Evolutionary conservation across 2,888 invertebrate species (phyloP), one percentile per base, ranked within the genome.

Genomic region (Rhingia rostrata): DNA sequence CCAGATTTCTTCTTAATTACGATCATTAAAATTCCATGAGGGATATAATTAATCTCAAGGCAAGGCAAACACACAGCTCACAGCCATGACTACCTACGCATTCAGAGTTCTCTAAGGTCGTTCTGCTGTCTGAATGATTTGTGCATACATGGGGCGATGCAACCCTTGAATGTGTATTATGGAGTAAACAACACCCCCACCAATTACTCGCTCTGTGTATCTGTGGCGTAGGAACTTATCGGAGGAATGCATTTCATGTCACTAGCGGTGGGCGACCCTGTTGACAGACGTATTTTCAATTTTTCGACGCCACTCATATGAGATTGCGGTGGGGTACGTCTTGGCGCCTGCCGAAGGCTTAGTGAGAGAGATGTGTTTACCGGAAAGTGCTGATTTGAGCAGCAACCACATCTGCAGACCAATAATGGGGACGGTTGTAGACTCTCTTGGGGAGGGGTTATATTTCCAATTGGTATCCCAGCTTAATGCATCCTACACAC

Each of bases 21-120:
- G 32, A 78, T 67, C 67, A 83, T 83, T 83, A 83, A 72, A 61
- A 83, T 78, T 67, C 82, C 82, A 72, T 66, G 64, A 73, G 60
- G 61, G 72, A 78, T 61, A 39, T 64, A 67, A 78, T 83, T 72
- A 78, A 78, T 82, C 77, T 66, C 33, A 39, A 7, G 45, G 53
- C 45, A 45, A 22, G 22, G 37, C 41, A 47, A 37, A 37, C 39
- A 30, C 43, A 6, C 12, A 12, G 12, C 12, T 5, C n/a, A 37
- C 2, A 12, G 12, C 10, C 7, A 5, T 30, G 35, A 39, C 54
- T 33, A 1, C 33, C 22, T 22, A 32, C 2, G n/a, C n/a, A n/a
- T n/a, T n/a, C n/a, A n/a, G n/a, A 35, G 41, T 14, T 41, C n/a
- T 73, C 10, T 66, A 80, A 74, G 79, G 79, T 14, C 41, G 10